Conservation (phyloP, 2,888 invertebrate genomes). For the Sphinx pinastri region DNA sequence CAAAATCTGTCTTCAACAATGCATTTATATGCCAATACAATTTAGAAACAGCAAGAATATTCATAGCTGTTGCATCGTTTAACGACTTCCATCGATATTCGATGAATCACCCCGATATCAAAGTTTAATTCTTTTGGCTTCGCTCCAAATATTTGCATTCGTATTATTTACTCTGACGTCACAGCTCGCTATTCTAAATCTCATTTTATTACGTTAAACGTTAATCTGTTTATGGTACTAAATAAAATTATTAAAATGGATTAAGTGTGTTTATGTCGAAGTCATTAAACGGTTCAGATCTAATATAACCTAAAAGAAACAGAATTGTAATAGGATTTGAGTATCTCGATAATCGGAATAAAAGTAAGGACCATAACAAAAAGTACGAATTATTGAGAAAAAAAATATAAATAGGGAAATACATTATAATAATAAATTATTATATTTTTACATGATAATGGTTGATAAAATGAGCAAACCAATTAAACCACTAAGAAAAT, state of each 20-base stretch:
- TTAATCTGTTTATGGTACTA: neutral
- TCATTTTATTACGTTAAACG: constrained; percentile 12
- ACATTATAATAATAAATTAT: no score
- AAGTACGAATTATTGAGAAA: neutral
- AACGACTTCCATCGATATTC: constrained; percentile 25
- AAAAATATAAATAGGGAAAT: neutral
- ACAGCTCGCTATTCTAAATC: neutral
- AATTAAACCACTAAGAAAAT: no score
- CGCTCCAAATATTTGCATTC: constrained; percentile 25
- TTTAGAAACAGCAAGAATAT: constrained; percentile 1
- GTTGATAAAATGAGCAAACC: neutral
- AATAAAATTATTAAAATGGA: neutral
- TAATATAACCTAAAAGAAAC: no score
- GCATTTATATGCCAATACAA: constrained; percentile 2
- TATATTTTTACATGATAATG: neutral
- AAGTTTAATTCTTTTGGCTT: constrained; percentile 30
- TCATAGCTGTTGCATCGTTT: constrained; percentile 15
- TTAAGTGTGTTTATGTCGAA: neutral
- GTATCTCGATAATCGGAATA: neutral
- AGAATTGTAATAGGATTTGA: no score
- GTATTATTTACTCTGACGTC: constrained; percentile 18
- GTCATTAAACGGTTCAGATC: neutral
- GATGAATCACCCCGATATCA: constrained; percentile 26
- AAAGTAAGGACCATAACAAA: neutral
- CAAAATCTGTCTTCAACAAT: no score